Evolutionary conservation across 2,113 vertebrate species (phyloP).

Genomic region (Eulemur rufifrons): DNA sequence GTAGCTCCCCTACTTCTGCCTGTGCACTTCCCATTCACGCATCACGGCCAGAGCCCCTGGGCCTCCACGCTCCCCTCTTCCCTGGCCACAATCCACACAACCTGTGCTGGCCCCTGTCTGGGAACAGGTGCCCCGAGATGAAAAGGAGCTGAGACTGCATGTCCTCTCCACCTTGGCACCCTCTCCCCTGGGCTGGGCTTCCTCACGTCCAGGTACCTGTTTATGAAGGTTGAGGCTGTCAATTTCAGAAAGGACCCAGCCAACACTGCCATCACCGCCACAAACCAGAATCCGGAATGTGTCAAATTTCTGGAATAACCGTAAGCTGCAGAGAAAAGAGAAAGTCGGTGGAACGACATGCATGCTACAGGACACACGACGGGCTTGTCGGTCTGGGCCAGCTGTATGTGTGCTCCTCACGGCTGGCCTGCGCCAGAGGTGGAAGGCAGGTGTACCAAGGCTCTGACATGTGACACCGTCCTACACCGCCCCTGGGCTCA

Average conservation of each 20-base stretch:
- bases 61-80: background rate
- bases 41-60: fast-evolving
- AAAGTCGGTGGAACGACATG: background rate
- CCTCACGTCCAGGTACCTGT: conserved; percentile 85
- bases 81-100: background rate
- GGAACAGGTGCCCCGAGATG: fast-evolving
- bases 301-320: conserved; percentile 98
- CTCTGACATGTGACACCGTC: background rate
- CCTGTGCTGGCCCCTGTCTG: fast-evolving
- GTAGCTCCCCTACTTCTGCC: background rate
- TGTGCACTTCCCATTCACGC: no score
- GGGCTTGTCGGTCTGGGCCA: fast-evolving
- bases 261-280: conserved; percentile 97
- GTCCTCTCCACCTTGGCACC: background rate
- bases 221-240: conserved; percentile 96
- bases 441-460: no score
- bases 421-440: background rate
- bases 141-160: background rate
- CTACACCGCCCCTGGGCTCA: background rate
- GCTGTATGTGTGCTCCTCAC: fast-evolving
- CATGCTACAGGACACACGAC: background rate
- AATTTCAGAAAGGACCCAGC: conserved; percentile 99
- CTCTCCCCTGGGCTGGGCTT: background rate
- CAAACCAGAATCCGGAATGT: conserved; percentile 98
- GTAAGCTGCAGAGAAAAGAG: conserved; percentile 85